These are phyloP conservation scores for Neolamprologus caudopunctatus DNA, from an alignment of 2,113 vertebrate species.

Conservation along the genomic window DNA sequence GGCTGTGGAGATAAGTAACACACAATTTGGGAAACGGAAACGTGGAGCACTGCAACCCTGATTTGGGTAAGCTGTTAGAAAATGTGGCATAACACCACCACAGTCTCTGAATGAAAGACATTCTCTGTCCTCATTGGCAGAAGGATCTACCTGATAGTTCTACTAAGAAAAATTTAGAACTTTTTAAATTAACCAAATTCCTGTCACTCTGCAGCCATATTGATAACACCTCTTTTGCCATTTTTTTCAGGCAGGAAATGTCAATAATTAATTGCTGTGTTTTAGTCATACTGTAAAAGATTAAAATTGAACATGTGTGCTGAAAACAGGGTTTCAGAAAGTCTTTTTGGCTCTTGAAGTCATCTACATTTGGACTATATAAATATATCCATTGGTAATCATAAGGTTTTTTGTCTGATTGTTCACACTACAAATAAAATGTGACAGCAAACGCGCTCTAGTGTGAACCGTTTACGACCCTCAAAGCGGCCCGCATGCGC, in stretches of 20 bases:
- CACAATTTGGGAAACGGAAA: not conserved
- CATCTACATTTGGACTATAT: not conserved
- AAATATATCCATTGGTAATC: not conserved
- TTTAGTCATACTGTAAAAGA: fast-evolving
- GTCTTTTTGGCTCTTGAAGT: not conserved
- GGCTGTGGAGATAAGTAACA: not conserved
- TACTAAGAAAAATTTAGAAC: not conserved
- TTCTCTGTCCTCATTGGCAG: fast-evolving
- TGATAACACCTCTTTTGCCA: not conserved
- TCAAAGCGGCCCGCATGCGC: fast-evolving
- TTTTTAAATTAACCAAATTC: not conserved
- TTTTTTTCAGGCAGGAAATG: not conserved
- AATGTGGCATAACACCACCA: not conserved
- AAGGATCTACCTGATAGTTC: not conserved
- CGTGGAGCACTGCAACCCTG: not conserved
- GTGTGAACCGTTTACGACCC: fast-evolving
- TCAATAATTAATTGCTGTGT: not conserved
- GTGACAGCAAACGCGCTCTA: not conserved
- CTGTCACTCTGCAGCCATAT: not conserved
- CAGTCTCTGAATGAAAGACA: not conserved
- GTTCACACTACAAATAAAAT: not conserved
- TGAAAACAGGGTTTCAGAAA: not conserved
- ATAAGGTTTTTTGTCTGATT: not conserved
- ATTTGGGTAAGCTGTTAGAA: not conserved
- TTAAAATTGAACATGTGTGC: not conserved